phyloP scores from a whole-genome alignment of 2,113 vertebrate species.

The Ondatra zibethicus region DNA sequence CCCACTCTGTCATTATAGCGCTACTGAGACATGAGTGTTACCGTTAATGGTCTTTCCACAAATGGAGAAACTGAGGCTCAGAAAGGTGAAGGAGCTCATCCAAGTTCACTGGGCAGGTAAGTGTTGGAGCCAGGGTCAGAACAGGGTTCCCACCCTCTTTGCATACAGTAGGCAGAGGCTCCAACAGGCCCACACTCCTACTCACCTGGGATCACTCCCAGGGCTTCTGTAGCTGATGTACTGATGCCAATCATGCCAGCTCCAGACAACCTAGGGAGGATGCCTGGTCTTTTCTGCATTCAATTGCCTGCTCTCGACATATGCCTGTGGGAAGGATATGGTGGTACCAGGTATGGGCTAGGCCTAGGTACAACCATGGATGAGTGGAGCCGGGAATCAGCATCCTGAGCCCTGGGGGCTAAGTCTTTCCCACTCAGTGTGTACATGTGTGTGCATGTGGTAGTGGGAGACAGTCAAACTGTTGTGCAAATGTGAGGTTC shows the following conservation, averaged over 20 bases:
- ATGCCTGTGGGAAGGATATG: background rate
- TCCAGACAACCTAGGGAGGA: background rate
- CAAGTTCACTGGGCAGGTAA: conserved; percentile 57
- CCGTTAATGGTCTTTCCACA: conserved; percentile 29
- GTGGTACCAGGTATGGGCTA: background rate
- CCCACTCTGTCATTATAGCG: background rate
- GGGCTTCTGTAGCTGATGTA: background rate
- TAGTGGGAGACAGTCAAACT: background rate
- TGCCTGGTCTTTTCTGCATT: background rate
- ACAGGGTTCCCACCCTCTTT: background rate
- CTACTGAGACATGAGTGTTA: background rate
- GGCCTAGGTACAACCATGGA: background rate
- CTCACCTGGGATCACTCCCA: background rate
- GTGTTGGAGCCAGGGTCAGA: background rate
- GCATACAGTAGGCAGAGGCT: background rate
- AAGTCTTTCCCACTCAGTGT: background rate
- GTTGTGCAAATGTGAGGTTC: background rate
- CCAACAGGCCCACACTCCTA: background rate
- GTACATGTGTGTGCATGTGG: background rate
- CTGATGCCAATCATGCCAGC: background rate
- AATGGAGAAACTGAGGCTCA: conserved; percentile 62
- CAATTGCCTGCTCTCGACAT: background rate
- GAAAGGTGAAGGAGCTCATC: conserved; percentile 46
- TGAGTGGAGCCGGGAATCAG: background rate
- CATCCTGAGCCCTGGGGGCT: background rate